Conservation (phyloP, 2,113 vertebrate genomes). For the Opisthocomus hoazin region DNA sequence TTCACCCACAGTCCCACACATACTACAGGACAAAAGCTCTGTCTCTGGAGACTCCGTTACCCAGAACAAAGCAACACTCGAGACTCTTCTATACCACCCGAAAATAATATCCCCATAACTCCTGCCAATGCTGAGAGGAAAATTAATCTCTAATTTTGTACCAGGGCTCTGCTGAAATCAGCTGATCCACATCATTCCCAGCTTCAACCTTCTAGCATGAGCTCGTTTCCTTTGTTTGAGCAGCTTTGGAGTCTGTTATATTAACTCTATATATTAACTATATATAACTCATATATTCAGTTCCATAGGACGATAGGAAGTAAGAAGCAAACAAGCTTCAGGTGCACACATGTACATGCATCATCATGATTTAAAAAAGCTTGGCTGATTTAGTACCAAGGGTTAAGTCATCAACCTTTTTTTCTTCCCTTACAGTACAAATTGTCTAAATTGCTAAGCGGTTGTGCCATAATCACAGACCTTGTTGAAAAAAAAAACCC, state of each 20-base stretch:
- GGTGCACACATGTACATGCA: too few species aligned
- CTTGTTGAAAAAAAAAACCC: not conserved
- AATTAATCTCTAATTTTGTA: not conserved
- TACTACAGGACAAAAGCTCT: not conserved
- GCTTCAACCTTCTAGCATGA: not conserved
- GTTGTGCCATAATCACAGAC: not conserved
- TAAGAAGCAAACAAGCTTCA: not conserved
- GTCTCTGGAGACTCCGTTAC: not conserved
- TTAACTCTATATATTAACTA: too few species aligned
- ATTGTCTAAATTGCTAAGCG: not conserved
- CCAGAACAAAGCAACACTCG: not conserved
- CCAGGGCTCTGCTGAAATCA: not conserved
- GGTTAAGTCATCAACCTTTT: not conserved
- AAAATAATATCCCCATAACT: not conserved
- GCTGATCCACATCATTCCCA: not conserved
- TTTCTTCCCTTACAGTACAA: not conserved
- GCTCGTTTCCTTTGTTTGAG: not conserved
- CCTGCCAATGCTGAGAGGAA: not conserved
- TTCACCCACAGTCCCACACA: not conserved
- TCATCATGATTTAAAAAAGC: not conserved
- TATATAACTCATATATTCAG: too few species aligned
- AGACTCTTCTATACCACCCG: not conserved
- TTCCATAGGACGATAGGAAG: not conserved
- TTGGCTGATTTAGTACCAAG: not conserved
- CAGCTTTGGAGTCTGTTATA: not conserved